phyloP scores from a whole-genome alignment of 1,140 invertebrate species.

The Drosophila jambulina region DNA sequence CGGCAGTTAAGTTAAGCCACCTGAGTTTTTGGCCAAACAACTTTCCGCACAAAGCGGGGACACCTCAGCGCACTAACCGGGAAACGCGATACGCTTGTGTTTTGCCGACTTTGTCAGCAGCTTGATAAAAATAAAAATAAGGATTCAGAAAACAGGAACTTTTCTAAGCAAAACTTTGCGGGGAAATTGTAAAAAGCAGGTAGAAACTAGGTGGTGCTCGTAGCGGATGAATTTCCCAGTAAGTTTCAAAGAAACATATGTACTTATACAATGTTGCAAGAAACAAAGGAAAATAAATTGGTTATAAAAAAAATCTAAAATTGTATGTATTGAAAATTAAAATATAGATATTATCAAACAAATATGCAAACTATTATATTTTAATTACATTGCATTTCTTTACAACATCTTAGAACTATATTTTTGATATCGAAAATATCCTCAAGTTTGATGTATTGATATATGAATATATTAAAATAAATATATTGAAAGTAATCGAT shows the following conservation, averaged over 20 bases:
- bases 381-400: too few species aligned
- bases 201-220: not conserved
- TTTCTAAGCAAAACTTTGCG: constrained; percentile 8
- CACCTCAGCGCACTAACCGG: not conserved
- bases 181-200: too few species aligned
- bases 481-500: too few species aligned
- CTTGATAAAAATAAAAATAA: constrained; percentile 3
- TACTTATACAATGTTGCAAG: not conserved
- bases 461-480: too few species aligned
- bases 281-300: not conserved
- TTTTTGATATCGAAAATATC: too few species aligned
- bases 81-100: constrained; percentile 44
- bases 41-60: constrained; percentile 8
- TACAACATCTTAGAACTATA: too few species aligned
- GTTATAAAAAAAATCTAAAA: too few species aligned
- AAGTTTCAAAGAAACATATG: too few species aligned
- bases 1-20: constrained; percentile 31
- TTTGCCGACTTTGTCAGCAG: constrained; percentile 19
- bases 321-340: too few species aligned
- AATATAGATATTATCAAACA: too few species aligned
- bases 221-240: not conserved
- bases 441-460: too few species aligned
- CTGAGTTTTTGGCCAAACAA: constrained; percentile 19
- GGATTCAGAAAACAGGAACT: constrained; percentile 15
- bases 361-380: too few species aligned